phyloP scores from a whole-genome alignment of 2,797 vertebrate species.

The Melopsittacus undulatus region DNA sequence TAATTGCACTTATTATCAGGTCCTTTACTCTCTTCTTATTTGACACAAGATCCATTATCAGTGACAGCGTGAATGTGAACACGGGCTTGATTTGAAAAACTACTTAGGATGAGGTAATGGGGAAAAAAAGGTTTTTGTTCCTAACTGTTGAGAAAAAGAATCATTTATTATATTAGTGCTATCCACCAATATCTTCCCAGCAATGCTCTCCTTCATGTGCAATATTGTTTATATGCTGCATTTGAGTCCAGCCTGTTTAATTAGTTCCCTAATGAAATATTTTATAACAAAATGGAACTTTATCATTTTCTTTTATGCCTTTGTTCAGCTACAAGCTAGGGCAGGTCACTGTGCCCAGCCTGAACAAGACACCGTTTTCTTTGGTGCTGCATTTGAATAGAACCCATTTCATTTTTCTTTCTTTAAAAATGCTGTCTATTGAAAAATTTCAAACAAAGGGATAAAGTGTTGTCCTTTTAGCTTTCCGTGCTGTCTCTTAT shows the following conservation, averaged over 20 bases:
- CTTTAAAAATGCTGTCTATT: neutral
- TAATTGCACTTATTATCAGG: conserved; percentile 79
- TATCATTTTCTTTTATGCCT: conserved; percentile 58
- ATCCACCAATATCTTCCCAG: conserved; percentile 10
- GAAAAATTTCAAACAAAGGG: conserved; percentile 32
- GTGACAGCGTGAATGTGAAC: conserved; percentile 74
- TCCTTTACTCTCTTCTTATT: conserved; percentile 76
- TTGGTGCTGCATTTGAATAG: conserved; percentile 16
- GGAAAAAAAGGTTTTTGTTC: conserved; percentile 49
- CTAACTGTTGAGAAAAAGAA: conserved; percentile 44
- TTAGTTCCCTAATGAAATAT: conserved; percentile 66
- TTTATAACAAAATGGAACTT: conserved; percentile 51
- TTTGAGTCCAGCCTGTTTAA: conserved; percentile 57
- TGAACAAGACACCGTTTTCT: conserved; percentile 14
- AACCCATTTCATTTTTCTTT: neutral
- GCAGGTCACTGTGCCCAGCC: conserved; percentile 17
- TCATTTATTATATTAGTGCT: conserved; percentile 36
- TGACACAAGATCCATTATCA: conserved; percentile 80
- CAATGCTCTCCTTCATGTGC: conserved; percentile 44
- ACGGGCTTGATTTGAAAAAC: conserved; percentile 71
- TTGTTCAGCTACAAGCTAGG: conserved; percentile 49
- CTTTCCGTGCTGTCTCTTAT: conserved; percentile 10
- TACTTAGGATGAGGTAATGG: conserved; percentile 74
- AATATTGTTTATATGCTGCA: conserved; percentile 40
- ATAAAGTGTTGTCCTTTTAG: conserved; percentile 34